These are phyloP conservation scores for Cuculus canorus DNA, from an alignment of 2,797 vertebrate species.

Conservation along the genomic window DNA sequence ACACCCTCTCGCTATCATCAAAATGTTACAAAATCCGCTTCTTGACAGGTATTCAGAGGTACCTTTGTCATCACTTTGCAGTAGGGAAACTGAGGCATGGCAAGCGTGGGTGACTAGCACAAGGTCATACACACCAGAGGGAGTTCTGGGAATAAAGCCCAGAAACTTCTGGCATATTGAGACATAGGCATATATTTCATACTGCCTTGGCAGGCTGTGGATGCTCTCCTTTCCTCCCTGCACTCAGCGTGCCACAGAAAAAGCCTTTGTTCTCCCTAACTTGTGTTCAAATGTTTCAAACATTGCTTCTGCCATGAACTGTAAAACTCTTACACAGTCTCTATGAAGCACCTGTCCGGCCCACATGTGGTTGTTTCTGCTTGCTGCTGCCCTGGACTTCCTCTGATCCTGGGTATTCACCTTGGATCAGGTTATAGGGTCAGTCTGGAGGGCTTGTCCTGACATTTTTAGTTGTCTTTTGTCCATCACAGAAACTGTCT, in stretches of 20 bases:
- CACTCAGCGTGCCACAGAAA: slow-evolving; percentile 33
- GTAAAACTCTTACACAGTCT: background rate
- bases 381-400: background rate
- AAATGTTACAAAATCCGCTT: background rate
- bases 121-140: slow-evolving; percentile 50
- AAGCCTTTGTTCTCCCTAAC: slow-evolving; percentile 52
- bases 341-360: background rate
- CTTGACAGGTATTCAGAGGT: background rate
- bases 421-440: background rate
- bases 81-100: slow-evolving; percentile 50
- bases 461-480: background rate
- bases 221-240: slow-evolving; percentile 9
- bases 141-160: slow-evolving; percentile 67
- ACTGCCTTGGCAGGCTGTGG: background rate
- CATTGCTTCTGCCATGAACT: slow-evolving; percentile 4
- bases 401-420: background rate
- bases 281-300: slow-evolving; percentile 35
- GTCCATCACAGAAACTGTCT: background rate
- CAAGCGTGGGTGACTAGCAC: slow-evolving; percentile 49
- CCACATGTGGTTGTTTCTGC: background rate
- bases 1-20: background rate
- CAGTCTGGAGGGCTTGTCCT: background rate
- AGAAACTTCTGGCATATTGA: slow-evolving; percentile 44
- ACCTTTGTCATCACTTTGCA: background rate
- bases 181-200: slow-evolving; percentile 53